Evolutionary conservation across 2,888 invertebrate species (phyloP).

Genomic region (Therioaphis trifolii): DNA sequence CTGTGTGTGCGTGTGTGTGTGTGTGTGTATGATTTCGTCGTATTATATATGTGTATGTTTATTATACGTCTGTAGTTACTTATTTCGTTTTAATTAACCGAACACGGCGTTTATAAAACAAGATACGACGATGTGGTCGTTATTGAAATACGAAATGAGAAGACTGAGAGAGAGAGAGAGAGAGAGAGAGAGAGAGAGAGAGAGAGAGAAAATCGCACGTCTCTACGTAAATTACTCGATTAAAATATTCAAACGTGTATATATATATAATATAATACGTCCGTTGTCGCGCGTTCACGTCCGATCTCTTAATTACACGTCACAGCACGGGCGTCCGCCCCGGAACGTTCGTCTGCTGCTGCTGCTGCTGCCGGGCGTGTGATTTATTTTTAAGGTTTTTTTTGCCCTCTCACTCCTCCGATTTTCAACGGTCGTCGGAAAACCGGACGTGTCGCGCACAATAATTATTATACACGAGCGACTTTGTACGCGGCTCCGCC

Average conservation of each 20-base stretch:
- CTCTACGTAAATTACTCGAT: conserved; percentile 35
- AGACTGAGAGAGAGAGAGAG: not conserved
- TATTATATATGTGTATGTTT: not conserved
- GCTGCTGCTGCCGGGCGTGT: not conserved
- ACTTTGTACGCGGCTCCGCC: too few species aligned
- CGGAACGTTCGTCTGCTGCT: not conserved
- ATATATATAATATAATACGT: not conserved
- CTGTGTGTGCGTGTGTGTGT: not conserved
- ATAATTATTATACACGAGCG: too few species aligned
- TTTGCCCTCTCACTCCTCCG: not conserved
- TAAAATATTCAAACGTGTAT: conserved; percentile 40
- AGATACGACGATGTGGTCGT: too few species aligned
- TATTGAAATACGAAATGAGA: too few species aligned
- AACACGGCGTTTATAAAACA: not conserved
- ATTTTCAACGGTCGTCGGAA: too few species aligned
- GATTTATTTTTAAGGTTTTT: conserved; percentile 3
- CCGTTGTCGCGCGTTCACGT: conserved; percentile 30
- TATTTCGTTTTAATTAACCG: conserved; percentile 38
- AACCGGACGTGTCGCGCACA: conserved; percentile 28
- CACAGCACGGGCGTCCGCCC: not conserved
- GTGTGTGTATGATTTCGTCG: not conserved
- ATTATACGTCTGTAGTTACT: too few species aligned
- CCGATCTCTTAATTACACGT: conserved; percentile 39
- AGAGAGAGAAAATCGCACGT: not conserved
- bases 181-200: not conserved